Base-by-base conservation (phyloP, 1,140 invertebrate genomes). In the Nasonia longicornis region DNA sequence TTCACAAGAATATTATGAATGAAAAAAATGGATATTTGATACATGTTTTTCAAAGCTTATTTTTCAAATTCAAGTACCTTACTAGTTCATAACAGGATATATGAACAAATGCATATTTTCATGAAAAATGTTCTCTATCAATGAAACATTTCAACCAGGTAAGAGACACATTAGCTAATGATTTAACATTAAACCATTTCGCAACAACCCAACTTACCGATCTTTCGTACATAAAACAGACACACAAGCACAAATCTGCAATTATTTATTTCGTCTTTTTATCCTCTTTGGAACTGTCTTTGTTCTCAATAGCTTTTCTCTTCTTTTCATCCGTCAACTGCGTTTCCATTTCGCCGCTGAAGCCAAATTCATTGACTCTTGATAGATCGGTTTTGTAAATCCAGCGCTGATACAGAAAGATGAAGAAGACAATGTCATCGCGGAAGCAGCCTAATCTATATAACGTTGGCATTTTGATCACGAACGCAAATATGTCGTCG, bases 401-500 rank as follows among this genome's bases (percentile, higher is more conserved):
- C 95, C 96, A 99, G 78, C 97, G 94, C 92, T 99, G 98, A 89
- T 99, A 99, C 70, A 99, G 92, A 92, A 97, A 99, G 87, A 99
- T 98, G 87, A 99, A 97, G 93, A 99, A 99, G 42, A 99, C 95
- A 84, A 99, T 97, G 92, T 99, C 96, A 93, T 99, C 98, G 89
- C 98, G 94, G 91, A 99, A 98, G 91, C 98, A 99, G 20, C 98
- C 98, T 82, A 97, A 88, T 82, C 96, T 92, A 88, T 99, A 99
- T 93, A 99, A 95, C 1, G 97, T 99, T 58, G 98, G 98, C 98
- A 99, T 99, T 92, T 98, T 98, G 83, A 99, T 99, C 79, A 99
- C 97, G 93, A 99, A 99, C 80, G 98, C 98, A 93, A 99, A 99
- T 84, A 99, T 98, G 91, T 99, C 98, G 92, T 99, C 98, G 87